phyloP scores from a whole-genome alignment of 2,113 vertebrate genomes.

The Ctenodactylus gundi region DNA sequence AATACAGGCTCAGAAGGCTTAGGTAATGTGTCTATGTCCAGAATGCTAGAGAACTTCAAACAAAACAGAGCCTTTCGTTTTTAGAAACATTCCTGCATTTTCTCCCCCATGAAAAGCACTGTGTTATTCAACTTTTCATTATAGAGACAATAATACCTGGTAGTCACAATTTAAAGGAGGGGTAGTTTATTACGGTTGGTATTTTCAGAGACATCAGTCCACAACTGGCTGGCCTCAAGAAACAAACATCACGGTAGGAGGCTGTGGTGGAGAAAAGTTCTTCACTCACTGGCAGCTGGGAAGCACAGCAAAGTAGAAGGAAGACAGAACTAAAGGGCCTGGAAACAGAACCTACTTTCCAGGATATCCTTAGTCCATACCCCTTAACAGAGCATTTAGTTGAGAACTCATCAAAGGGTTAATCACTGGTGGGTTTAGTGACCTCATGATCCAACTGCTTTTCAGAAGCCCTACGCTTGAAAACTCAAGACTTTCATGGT shows the following conservation, averaged over 20 bases:
- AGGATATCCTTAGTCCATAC: neutral
- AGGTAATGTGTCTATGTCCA: neutral
- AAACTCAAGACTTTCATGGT: neutral
- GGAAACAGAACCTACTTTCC: neutral
- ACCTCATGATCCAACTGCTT: neutral
- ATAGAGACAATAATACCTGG: neutral
- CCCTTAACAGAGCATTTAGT: neutral
- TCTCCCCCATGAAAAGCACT: neutral
- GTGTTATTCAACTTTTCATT: neutral
- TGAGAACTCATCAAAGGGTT: neutral
- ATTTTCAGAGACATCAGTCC: neutral
- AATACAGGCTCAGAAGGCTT: neutral
- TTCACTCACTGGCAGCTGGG: neutral
- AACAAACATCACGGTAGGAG: neutral
- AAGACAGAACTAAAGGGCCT: neutral
- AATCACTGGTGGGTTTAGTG: neutral
- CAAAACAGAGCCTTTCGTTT: neutral
- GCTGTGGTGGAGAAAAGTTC: neutral
- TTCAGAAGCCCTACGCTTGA: neutral
- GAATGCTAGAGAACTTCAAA: neutral
- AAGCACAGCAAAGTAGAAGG: neutral
- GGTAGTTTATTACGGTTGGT: neutral
- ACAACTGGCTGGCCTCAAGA: no score
- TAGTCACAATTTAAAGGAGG: no score
- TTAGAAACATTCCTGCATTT: neutral